Evolutionary conservation across 2,113 vertebrate genomes (phyloP).

Genomic region (Oceanites oceanicus): DNA sequence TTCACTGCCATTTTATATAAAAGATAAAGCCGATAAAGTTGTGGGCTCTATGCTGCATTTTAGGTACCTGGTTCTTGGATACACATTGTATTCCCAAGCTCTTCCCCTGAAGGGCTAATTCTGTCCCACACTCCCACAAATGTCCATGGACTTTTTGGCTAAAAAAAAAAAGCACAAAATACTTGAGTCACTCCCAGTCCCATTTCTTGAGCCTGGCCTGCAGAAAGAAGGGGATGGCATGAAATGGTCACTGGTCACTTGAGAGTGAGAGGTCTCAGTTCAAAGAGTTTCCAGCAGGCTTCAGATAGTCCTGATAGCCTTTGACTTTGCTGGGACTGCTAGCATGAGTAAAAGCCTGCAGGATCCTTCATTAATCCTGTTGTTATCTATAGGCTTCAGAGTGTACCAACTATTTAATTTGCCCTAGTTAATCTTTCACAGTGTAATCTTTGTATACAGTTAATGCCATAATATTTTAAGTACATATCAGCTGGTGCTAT

Average conservation of each 20-base stretch:
- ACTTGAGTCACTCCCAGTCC: background rate
- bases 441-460: background rate
- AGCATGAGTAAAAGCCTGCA: background rate
- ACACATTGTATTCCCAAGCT: background rate
- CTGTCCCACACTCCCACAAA: background rate
- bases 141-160: background rate
- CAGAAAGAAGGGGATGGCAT: background rate
- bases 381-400: background rate
- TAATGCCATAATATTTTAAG: background rate
- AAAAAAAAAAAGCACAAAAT: background rate
- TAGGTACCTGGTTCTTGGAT: background rate
- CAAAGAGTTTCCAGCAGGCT: background rate
- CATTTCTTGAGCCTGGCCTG: background rate
- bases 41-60: background rate
- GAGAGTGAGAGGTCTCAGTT: background rate
- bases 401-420: background rate
- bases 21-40: background rate
- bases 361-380: background rate
- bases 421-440: background rate
- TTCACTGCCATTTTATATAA: background rate
- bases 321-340: background rate
- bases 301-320: background rate
- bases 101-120: background rate
- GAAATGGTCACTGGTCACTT: background rate
- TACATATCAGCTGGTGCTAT: background rate